phyloP scores from a whole-genome alignment of 2,797 vertebrate genomes.

The Melanotaenia trifasciata region DNA sequence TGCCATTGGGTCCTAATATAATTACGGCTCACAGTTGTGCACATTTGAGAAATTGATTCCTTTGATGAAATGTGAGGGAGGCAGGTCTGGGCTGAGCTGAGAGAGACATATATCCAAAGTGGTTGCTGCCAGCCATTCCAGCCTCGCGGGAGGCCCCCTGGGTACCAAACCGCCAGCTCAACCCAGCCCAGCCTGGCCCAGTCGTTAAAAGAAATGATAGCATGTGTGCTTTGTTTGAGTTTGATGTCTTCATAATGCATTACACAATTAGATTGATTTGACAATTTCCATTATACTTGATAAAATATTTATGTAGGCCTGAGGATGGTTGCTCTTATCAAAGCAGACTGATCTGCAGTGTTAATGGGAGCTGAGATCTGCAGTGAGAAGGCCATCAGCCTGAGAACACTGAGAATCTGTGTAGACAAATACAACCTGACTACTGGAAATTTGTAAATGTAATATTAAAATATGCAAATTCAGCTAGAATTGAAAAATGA shows the following conservation, averaged over 20 bases:
- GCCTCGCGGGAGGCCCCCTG: slow-evolving; percentile 86
- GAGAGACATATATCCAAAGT: slow-evolving; percentile 58
- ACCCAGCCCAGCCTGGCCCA: slow-evolving; percentile 58
- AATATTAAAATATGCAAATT: neutral
- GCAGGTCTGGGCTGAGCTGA: slow-evolving; percentile 85
- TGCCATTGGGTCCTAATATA: slow-evolving; percentile 96
- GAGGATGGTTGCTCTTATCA: slow-evolving; percentile 99
- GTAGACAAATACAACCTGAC: slow-evolving; percentile 37
- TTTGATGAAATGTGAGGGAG: slow-evolving; percentile 96
- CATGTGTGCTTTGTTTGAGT: slow-evolving; percentile 99
- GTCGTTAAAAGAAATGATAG: slow-evolving; percentile 99
- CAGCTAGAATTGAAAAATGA: neutral
- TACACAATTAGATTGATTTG: slow-evolving; percentile 99
- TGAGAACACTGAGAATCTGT: slow-evolving; percentile 72
- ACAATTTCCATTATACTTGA: slow-evolving; percentile 99
- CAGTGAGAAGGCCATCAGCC: slow-evolving; percentile 90
- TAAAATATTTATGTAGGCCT: slow-evolving; percentile 99
- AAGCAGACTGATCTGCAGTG: slow-evolving; percentile 91
- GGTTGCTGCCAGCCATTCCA: slow-evolving; percentile 42
- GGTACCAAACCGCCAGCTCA: slow-evolving; percentile 90
- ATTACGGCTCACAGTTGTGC: slow-evolving; percentile 98
- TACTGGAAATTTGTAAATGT: slow-evolving; percentile 30
- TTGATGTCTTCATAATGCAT: slow-evolving; percentile 99
- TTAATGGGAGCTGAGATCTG: slow-evolving; percentile 83
- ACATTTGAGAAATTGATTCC: slow-evolving; percentile 99